A percentile compares a stretch with the other conserved stretches of the same genome.
phyloP scores from a whole-genome alignment of 2,888 invertebrate genomes.

The Masnerella sp. region DNA sequence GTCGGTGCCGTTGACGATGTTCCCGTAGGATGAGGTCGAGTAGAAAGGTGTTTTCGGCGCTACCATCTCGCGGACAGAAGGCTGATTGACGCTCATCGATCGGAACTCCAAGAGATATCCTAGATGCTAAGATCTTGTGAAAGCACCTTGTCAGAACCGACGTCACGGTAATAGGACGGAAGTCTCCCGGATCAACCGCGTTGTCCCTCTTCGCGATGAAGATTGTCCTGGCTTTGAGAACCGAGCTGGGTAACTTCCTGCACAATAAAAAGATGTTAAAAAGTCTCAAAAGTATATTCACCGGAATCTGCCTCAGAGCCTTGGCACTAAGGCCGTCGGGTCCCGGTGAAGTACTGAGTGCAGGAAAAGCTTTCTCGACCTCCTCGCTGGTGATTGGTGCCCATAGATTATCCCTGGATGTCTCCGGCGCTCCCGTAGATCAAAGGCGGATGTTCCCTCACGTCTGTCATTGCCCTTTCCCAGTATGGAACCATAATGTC shows the following conservation, averaged over 20 bases:
- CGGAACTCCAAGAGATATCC: not conserved
- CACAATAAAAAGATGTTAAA: constrained; percentile 44
- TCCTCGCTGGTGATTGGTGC: not conserved
- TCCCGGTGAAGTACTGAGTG: constrained; percentile 33
- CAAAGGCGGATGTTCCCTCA: not conserved
- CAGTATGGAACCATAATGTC: not conserved
- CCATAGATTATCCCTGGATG: not conserved
- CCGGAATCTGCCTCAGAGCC: constrained; percentile 36
- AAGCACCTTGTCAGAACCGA: constrained; percentile 1
- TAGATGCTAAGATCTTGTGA: constrained; percentile 7
- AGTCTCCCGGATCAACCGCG: constrained; percentile 2
- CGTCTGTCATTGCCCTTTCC: not conserved
- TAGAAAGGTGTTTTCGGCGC: constrained; percentile 10
- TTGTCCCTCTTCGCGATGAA: constrained; percentile 20
- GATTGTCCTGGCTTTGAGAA: not conserved
- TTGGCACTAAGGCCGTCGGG: constrained; percentile 57
- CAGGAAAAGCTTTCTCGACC: not conserved
- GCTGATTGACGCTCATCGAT: constrained; percentile 58
- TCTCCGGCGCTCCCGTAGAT: not conserved
- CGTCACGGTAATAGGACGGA: constrained; percentile 13
- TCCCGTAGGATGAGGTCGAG: constrained; percentile 8
- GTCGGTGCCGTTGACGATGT: not conserved
- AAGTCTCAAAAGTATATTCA: constrained; percentile 27
- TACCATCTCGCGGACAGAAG: constrained; percentile 34
- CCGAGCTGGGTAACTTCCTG: not conserved